Evolutionary conservation across 2,113 vertebrate species (phyloP), one percentile per base, ranked within the genome.

Genomic region (Atlantisia rogersi): DNA sequence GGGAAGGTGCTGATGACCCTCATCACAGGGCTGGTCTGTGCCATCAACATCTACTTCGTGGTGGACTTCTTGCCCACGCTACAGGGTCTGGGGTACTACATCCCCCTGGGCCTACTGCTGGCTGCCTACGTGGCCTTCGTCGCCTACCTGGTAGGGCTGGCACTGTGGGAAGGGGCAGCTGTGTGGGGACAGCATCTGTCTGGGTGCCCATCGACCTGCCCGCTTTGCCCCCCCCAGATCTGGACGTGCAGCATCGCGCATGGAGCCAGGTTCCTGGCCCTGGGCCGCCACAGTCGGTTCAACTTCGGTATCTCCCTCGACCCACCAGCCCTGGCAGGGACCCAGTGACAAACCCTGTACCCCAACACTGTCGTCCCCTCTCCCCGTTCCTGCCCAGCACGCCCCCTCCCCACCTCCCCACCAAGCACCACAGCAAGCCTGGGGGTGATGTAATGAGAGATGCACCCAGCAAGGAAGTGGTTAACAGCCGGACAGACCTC

Each of bases 41-140:
- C 96, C 62, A 96, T 98, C 91, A 98, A 98, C 35, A 4, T 98
- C 64, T 98, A 98, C 93, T 98, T 98, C 0, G 97, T 98, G 82
- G 89, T 97, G 92, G 97, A 90, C n/a, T 98, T 96, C 55, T 53
- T 98, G 79, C 95, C 95, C n/a, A 90, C 68, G 0, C 91, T 98
- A 35, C 79, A 25, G 1, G 71, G 97, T 48, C 77, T 97, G 4
- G 96, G 69, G 37, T 98, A 98, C 95, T 81, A 97, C 48, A 56
- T 96, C 59, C 93, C 97, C 1, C 82, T 97, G 42, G 96, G 97
- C 3, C 32, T 98, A 25, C 84, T 98, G 32, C 90, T 97, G 1
- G 60, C 12, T 0, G 82, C 31, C 74, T 98, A 98, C 3, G 44
- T 97, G 88, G 84, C 35, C 59, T 97, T 97, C 1, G 0, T 93